These are phyloP conservation scores for Cisticola juncidis DNA, from an alignment of 2,113 vertebrate genomes.

Conservation along the genomic window DNA sequence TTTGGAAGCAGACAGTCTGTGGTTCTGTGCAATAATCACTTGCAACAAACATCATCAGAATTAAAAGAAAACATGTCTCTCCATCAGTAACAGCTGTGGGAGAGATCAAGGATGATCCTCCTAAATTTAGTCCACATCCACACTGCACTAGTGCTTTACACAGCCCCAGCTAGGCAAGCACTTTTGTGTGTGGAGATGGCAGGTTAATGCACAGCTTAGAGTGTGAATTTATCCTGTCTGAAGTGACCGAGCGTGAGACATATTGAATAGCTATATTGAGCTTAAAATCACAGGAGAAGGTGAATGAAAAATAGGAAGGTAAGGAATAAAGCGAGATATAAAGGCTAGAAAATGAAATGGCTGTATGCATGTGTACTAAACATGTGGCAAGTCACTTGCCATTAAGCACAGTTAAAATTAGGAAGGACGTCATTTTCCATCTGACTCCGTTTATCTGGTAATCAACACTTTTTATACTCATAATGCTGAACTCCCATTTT, in stretches of 20 bases:
- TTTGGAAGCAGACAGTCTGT: not conserved
- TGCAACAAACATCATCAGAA: not conserved
- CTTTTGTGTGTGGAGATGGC: not conserved
- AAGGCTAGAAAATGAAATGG: not conserved
- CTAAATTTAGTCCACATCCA: not conserved
- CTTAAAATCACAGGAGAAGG: not conserved
- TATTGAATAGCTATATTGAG: not conserved
- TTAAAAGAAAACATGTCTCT: not conserved
- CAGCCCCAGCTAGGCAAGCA: not conserved
- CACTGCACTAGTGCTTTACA: not conserved
- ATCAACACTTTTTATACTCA: not conserved
- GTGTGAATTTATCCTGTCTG: not conserved
- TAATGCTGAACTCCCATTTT: not conserved
- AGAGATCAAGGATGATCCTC: not conserved
- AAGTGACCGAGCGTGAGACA: not conserved
- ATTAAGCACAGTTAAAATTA: slow-evolving; percentile 27
- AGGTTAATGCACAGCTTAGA: not conserved
- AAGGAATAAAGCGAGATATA: not conserved
- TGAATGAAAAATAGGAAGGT: not conserved
- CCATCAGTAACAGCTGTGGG: not conserved
- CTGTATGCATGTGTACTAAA: not conserved
- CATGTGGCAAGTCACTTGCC: not conserved
- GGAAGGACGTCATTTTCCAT: not conserved
- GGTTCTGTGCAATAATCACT: not conserved
- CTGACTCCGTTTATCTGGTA: slow-evolving; percentile 29